Evolutionary conservation across 2,113 vertebrate species (phyloP), one percentile per base, ranked within the genome.

Genomic region (Poeciliopsis occidentalis): DNA sequence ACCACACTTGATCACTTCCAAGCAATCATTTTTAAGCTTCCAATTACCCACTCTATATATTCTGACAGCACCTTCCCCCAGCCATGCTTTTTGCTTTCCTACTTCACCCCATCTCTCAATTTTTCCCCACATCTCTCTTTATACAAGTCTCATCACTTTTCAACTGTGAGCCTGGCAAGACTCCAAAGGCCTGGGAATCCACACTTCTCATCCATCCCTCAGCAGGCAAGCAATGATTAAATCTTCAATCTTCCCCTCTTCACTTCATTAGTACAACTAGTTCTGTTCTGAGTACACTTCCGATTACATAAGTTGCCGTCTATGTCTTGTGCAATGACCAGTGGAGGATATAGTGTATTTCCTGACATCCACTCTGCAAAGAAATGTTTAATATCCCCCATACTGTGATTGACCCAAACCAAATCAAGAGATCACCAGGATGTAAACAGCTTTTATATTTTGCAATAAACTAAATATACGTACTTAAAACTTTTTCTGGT

Each of bases 41-140:
- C 76, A 79, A 73, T 86, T 83, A 89, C 81, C 64, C 73, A 75
- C 66, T 78, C 62, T 76, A 76, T 77, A 79, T 80, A 85, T 79
- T 81, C 81, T 83, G 75, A 85, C 72, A 85, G 81, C 70, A 64
- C 60, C 67, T 66, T 34, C 73, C 78, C 60, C 37, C 61, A 79
- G 86, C 61, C 54, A 70, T 15, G 12, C 70, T 73, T 69, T 72
- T 61, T 62, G 71, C 30, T 80, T 69, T 57, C 62, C 65, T 31
- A 60, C 31, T 71, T 62, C 75, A 78, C 51, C 60, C 67, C 22
- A 61, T 71, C 24, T 66, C 75, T 75, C 24, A 47, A 32, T 69
- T 73, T 41, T 77, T 68, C 63, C 57, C 73, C 37, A 34, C 67
- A 64, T 60, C 39, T 47, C 61, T 70, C 67, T 41, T 32, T 64